Evolutionary conservation across 1,140 invertebrate genomes (phyloP).

Genomic region (Cotesia glomerata): DNA sequence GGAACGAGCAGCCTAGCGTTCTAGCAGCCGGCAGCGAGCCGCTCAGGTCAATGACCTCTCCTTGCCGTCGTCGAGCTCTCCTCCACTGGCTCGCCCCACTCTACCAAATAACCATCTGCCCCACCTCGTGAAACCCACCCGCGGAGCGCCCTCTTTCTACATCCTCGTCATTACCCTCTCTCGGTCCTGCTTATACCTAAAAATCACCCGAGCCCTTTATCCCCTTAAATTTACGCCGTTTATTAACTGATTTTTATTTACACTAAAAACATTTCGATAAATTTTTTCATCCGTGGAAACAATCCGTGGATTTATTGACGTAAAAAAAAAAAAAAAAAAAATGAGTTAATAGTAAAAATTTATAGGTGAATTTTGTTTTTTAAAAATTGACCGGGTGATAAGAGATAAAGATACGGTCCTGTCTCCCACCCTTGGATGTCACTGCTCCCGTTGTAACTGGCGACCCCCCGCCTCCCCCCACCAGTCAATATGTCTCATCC

Average conservation of each 20-base stretch:
- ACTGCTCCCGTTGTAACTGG: neutral
- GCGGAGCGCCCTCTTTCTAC: constrained; percentile 1
- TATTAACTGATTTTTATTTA: neutral
- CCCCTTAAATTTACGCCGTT: neutral
- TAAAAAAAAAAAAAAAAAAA: neutral
- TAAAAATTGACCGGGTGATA: neutral
- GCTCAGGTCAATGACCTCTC: constrained; percentile 62
- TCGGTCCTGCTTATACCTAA: neutral
- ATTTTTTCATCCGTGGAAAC: no score
- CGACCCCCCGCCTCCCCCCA: neutral
- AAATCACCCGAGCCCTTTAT: neutral
- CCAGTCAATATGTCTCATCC: neutral
- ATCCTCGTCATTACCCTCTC: neutral
- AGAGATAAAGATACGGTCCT: neutral
- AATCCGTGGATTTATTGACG: no score
- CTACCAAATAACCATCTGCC: constrained; percentile 37
- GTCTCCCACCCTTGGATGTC: constrained; percentile 8
- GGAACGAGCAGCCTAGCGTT: constrained; percentile 49
- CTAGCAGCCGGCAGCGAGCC: constrained; percentile 62
- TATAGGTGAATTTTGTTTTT: neutral
- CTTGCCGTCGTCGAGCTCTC: constrained; percentile 55
- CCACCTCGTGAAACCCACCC: neutral
- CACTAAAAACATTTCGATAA: no score
- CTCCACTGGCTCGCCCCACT: constrained; percentile 37
- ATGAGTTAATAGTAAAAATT: neutral